Conservation (phyloP, 1,140 invertebrate species). For the Eueides isabella region DNA sequence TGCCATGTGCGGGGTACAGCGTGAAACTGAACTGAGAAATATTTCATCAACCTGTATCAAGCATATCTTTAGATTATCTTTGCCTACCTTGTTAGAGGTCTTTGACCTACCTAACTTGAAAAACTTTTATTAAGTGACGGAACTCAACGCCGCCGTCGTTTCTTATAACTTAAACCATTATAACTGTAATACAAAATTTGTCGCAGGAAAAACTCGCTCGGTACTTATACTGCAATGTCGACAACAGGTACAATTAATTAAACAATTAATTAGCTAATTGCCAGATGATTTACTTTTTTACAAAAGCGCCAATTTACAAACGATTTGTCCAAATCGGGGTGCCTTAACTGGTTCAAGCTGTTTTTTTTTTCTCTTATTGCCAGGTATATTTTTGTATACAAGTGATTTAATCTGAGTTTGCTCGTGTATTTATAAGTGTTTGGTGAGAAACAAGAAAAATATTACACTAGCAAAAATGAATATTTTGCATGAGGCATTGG, state of each 20-base stretch:
- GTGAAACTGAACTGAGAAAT: too few relatives aligned
- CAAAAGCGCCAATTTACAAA: slow-evolving; percentile 54
- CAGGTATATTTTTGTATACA: neutral
- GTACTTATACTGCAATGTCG: slow-evolving; percentile 45
- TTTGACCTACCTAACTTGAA: too few relatives aligned
- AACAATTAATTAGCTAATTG: slow-evolving; percentile 80
- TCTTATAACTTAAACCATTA: slow-evolving; percentile 39
- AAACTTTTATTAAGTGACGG: too few relatives aligned
- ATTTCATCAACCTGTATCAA: too few relatives aligned
- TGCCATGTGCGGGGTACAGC: too few relatives aligned
- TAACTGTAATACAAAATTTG: slow-evolving; percentile 42
- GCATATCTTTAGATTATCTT: too few relatives aligned
- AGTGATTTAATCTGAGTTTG: neutral
- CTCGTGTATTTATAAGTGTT: too few relatives aligned
- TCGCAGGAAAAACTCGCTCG: slow-evolving; percentile 41
- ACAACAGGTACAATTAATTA: slow-evolving; percentile 73
- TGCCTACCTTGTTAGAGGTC: too few relatives aligned
- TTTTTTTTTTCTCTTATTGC: neutral
- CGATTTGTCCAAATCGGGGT: slow-evolving; percentile 63
- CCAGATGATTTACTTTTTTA: slow-evolving; percentile 75
- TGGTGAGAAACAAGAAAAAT: too few relatives aligned
- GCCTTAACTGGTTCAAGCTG: slow-evolving; percentile 34
- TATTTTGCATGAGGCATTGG: too few relatives aligned
- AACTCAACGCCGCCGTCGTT: slow-evolving; percentile 8
- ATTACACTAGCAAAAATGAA: too few relatives aligned